Evolutionary conservation across 2,888 invertebrate genomes (phyloP).

Genomic region (Zeuzera pyrina): DNA sequence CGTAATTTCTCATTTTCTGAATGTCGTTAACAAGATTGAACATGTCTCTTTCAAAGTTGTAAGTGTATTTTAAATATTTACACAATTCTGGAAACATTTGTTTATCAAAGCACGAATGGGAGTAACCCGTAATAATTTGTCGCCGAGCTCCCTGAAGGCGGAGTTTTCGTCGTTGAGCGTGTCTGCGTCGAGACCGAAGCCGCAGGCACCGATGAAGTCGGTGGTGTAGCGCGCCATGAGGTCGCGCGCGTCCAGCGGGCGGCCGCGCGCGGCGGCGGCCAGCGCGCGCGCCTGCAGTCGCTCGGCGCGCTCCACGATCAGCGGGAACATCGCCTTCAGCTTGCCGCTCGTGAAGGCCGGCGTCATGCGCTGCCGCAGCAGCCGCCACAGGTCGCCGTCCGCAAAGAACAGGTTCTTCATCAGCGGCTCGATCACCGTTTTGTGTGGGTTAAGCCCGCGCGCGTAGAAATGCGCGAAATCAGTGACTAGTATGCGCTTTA

Average conservation of each 20-base stretch:
- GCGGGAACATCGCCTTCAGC: constrained; percentile 46
- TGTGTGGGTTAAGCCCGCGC: constrained; percentile 29
- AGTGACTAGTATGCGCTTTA: constrained; percentile 29
- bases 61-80: constrained; percentile 25
- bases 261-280: constrained; percentile 19
- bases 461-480: constrained; percentile 35
- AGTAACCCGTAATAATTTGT: constrained; percentile 32
- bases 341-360: constrained; percentile 48
- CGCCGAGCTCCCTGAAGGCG: constrained; percentile 36
- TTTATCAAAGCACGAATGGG: constrained; percentile 26
- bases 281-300: constrained; percentile 29
- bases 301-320: constrained; percentile 41
- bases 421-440: constrained; percentile 35
- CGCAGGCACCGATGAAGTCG: constrained; percentile 47
- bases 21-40: constrained; percentile 31
- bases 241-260: constrained; percentile 34
- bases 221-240: constrained; percentile 49
- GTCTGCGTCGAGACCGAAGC: constrained; percentile 41
- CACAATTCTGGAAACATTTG: constrained; percentile 31
- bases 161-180: constrained; percentile 39
- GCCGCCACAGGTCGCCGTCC: constrained; percentile 45
- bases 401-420: constrained; percentile 41
- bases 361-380: constrained; percentile 46
- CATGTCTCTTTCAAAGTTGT: constrained; percentile 29
- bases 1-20: constrained; percentile 31